Evolutionary conservation across 92 coral and sea anemone species (phyloP), one percentile per base, ranked within the genome.

Genomic region (Parazoanthus darwini): DNA sequence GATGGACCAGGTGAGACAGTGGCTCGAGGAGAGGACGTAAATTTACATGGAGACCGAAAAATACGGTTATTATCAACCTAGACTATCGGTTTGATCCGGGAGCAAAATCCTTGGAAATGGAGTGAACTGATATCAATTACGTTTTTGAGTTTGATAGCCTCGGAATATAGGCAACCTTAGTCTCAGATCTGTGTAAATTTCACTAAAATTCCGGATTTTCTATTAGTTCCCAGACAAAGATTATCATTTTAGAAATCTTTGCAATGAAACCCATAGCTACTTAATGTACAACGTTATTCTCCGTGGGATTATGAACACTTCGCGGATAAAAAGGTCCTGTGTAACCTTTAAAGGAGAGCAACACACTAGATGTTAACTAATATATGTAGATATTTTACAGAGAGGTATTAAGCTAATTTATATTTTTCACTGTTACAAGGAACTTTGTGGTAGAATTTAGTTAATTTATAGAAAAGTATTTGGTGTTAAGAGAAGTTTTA

Each of bases 1-100:
- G 29, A 58, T 95, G 74, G 86, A 89, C 3, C 97, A 89, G 48
- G 88, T 96, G 22, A 88, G 91, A 65, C 91, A 91, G 43, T 96
- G 99, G 99, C 91, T 96, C 14, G 36, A 6, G 33, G 85, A 33
- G 16, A 80, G 68, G 42, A 63, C 70, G 7, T 63, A 23, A 22
- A 9, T 18, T 26, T 0, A 23, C 70, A 18, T 63, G 25, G 70
- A 23, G 70, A 54, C 20, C 20, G 59, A 20, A 8, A 63, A 63
- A 63, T 63, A 5, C 22, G 70, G 70, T 63, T 63, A 63, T 63
- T 23, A 2, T 20, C 25, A 63, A 63, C 70, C n/a, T 23, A 9
- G 26, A 63, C 3, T 48, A 48, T 48, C 20, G 59, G 59, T 54
- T 54, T 1, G 70, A 63, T 63, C 70, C 70, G 70, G 8, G 15